Evolutionary conservation across 2,797 vertebrate genomes (phyloP), one percentile per base, ranked within the genome.

Genomic region (Leptatherina wallacei): DNA sequence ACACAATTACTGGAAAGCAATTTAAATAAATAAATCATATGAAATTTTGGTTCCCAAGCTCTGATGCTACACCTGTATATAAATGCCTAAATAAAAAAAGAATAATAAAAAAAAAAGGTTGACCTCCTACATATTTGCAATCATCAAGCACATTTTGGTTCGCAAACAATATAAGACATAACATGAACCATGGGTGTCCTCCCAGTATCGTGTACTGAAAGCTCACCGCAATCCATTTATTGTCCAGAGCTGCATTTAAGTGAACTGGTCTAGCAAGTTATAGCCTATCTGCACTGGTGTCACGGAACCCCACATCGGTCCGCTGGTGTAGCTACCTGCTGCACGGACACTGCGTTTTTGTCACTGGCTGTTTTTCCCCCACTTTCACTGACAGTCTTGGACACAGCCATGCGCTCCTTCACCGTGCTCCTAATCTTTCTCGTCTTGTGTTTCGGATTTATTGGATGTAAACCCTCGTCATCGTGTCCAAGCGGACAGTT

Each of bases 401-500:
- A 63, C 58, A 12, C 69, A 64, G 87, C 78, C 65, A 95, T 94
- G 93, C 83, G 82, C 59, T 69, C 30, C 65, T 27, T 71, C 69
- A 11, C 57, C 22, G 72, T 79, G 27, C 69, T 89, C 32, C 24
- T 87, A 54, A 27, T 91, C 62, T 61, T 73, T 5, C 32, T 88
- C 54, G 64, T 47, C 11, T 57, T 3, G 66, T 86, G 60, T 38
- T 32, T 89, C 12, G 89, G 81, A 64, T 83, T 81, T 35, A 69
- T 77, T 29, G 76, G 55, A 35, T 85, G 89, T 40, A 90, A 82
- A 71, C 59, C 89, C 8, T 69, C 91, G 35, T 54, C 84, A 47
- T 58, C 78, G 20, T 96, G 95, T 83, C 91, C 92, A 42, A 93
- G 89, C 36, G 95, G 95, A 24, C 94, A 95, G 81, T 96, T 96